A percentile compares a stretch with the other conserved stretches of the same genome.
These are phyloP conservation scores for Iphiclides podalirius DNA, from an alignment of 2,888 invertebrate genomes.

Conservation along the genomic window DNA sequence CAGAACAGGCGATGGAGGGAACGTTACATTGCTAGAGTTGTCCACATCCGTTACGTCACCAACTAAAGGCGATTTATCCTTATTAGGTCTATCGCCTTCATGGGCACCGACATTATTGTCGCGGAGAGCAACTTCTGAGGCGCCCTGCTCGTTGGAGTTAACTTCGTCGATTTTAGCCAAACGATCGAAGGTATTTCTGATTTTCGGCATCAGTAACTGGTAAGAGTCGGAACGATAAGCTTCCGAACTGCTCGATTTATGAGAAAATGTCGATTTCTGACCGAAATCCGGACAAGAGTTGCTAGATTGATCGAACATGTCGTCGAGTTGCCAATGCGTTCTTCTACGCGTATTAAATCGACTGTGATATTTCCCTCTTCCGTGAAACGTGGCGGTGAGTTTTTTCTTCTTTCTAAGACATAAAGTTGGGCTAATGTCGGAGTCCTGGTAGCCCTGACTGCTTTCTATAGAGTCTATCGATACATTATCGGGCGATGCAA, in stretches of 20 bases:
- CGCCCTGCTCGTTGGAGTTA: slow-evolving; percentile 23
- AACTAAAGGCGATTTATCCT: not conserved
- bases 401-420: slow-evolving; percentile 42
- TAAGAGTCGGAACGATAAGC: slow-evolving; percentile 62
- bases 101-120: not conserved
- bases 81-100: not conserved
- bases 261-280: slow-evolving; percentile 29
- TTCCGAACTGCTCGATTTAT: slow-evolving; percentile 39
- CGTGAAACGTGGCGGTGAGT: slow-evolving; percentile 26
- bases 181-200: slow-evolving; percentile 27
- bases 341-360: slow-evolving; percentile 7
- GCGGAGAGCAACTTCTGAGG: slow-evolving; percentile 13
- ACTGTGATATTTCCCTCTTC: slow-evolving; percentile 3
- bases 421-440: slow-evolving; percentile 49
- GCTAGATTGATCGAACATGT: slow-evolving; percentile 46
- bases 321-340: slow-evolving; percentile 31
- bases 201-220: slow-evolving; percentile 47
- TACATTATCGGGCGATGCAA: slow-evolving; percentile 36
- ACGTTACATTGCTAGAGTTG: slow-evolving; percentile 56
- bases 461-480: slow-evolving; percentile 49
- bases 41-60: slow-evolving; percentile 27
- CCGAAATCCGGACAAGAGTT: slow-evolving; percentile 39
- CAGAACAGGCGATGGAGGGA: slow-evolving; percentile 63
- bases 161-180: slow-evolving; percentile 52
- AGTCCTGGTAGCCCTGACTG: slow-evolving; percentile 63